These are phyloP conservation scores for Stramonita haemastoma DNA, from an alignment of 2,888 invertebrate species.

Conservation along the genomic window DNA sequence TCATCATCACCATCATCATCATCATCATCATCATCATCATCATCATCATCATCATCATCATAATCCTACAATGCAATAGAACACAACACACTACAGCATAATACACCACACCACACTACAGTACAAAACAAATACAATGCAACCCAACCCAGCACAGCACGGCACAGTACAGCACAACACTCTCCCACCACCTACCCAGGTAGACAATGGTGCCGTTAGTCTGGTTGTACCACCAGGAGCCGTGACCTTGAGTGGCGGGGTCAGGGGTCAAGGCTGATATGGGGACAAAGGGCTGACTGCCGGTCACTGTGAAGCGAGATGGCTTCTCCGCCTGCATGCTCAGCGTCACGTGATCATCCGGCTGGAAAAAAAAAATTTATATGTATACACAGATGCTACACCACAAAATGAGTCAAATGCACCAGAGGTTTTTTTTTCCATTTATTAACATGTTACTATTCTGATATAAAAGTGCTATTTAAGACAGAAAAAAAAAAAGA, in stretches of 20 bases:
- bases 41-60: neutral
- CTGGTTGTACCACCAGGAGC: slow-evolving; percentile 47
- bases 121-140: neutral
- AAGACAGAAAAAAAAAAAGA: no score
- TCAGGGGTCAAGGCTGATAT: slow-evolving; percentile 42
- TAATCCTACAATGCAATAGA: no score
- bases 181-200: slow-evolving; percentile 31
- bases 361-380: slow-evolving; percentile 8
- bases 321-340: slow-evolving; percentile 61
- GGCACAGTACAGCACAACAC: neutral
- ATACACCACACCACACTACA: no score
- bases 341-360: slow-evolving; percentile 54
- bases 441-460: no score
- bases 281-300: slow-evolving; percentile 41
- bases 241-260: slow-evolving; percentile 46
- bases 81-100: no score
- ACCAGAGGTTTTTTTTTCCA: no score
- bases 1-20: neutral
- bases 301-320: slow-evolving; percentile 64
- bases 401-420: no score
- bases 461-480: no score
- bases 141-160: neutral
- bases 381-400: neutral
- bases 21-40: neutral
- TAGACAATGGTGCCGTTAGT: slow-evolving; percentile 40